phyloP scores from a whole-genome alignment of 2,888 invertebrate species.

The Strigamia transsilvanica region DNA sequence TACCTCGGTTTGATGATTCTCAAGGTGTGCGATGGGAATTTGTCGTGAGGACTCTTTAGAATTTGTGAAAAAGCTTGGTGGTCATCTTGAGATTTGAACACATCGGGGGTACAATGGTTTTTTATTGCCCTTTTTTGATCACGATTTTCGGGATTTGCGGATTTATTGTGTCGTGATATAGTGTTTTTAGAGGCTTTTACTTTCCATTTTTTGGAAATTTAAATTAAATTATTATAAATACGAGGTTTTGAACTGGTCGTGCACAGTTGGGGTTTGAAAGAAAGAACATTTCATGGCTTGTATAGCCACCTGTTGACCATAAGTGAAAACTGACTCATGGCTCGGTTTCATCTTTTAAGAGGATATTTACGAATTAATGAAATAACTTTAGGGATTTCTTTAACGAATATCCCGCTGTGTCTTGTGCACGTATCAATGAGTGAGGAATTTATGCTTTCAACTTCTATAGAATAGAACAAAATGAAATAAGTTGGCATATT shows the following conservation, averaged over 20 bases:
- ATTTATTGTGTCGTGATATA: not conserved
- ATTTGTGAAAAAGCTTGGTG: conserved; percentile 25
- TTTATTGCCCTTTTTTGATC: not conserved
- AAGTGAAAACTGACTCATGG: conserved; percentile 36
- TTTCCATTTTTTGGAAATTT: not conserved
- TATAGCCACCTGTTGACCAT: conserved; percentile 48
- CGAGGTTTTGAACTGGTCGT: not conserved
- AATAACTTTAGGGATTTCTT: conserved; percentile 17
- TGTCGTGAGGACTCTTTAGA: conserved; percentile 11
- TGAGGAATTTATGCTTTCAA: conserved; percentile 8
- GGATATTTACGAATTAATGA: conserved; percentile 39
- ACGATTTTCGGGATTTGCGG: not conserved
- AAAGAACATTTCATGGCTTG: not conserved
- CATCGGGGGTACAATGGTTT: not conserved
- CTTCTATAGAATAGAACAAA: not conserved
- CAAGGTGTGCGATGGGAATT: conserved; percentile 36
- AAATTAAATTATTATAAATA: conserved; percentile 23
- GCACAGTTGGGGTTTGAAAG: not conserved
- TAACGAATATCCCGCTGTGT: conserved; percentile 27
- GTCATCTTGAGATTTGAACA: conserved; percentile 23
- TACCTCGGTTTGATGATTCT: conserved; percentile 43
- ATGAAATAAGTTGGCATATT: not conserved
- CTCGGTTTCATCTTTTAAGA: conserved; percentile 37
- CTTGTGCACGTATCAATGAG: conserved; percentile 3
- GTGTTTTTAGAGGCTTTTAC: not conserved